A percentile compares a stretch with the other conserved stretches of the same genome.
Conservation (phyloP, 1,140 invertebrate species). For the Bombus consobrinus region DNA sequence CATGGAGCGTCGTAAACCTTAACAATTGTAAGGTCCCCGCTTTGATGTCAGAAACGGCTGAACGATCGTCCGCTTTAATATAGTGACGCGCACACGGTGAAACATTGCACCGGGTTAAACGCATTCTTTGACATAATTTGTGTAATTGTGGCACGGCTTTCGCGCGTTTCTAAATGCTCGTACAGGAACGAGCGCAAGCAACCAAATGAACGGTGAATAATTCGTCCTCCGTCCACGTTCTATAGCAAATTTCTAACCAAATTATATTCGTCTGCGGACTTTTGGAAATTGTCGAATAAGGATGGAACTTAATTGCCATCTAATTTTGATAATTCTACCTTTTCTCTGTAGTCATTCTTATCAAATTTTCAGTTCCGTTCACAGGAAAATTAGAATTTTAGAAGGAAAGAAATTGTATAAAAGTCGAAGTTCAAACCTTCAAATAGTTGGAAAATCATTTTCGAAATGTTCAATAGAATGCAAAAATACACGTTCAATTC, state of each 20-base stretch:
- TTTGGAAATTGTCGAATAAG: background rate
- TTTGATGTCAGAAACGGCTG: slow-evolving; percentile 30
- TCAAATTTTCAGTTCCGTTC: background rate
- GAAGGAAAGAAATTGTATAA: background rate
- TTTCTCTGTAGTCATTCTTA: background rate
- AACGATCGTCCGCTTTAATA: slow-evolving; percentile 33
- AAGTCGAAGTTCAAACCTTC: background rate
- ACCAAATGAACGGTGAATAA: slow-evolving; percentile 1
- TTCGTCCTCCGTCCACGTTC: background rate
- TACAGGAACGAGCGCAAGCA: too few relatives aligned
- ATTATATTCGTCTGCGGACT: background rate
- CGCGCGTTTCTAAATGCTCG: slow-evolving; percentile 1
- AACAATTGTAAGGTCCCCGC: slow-evolving; percentile 50
- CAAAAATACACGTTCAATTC: too few relatives aligned
- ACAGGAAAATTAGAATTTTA: background rate
- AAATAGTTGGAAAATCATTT: too few relatives aligned
- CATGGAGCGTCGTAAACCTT: slow-evolving; percentile 55
- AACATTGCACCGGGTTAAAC: slow-evolving; percentile 24
- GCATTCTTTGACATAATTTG: slow-evolving; percentile 41
- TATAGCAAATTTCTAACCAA: background rate
- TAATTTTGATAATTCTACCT: background rate
- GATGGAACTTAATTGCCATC: background rate
- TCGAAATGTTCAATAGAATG: too few relatives aligned
- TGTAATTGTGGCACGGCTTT: slow-evolving; percentile 13
- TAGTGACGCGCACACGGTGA: background rate